These are phyloP conservation scores for Drosophila mulleri DNA, from an alignment of 2,888 invertebrate genomes.

Conservation along the genomic window DNA sequence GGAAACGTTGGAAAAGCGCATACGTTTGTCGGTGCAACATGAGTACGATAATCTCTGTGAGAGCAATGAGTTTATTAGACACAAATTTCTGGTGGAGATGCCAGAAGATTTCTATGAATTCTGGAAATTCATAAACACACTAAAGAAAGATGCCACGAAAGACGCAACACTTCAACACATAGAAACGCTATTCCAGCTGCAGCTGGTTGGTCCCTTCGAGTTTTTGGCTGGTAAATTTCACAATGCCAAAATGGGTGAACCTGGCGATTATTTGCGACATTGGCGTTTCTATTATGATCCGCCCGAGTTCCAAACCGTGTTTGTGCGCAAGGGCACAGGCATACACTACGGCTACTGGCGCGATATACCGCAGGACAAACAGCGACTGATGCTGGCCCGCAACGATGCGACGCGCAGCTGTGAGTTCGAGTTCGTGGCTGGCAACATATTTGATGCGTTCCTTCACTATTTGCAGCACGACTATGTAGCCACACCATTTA, in stretches of 20 bases:
- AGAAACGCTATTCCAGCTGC: constrained; percentile 88
- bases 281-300: constrained; percentile 98
- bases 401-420: constrained; percentile 90
- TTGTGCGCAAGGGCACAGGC: constrained; percentile 89
- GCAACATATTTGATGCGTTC: constrained; percentile 83
- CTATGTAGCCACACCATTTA: constrained; percentile 87
- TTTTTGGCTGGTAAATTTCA: constrained; percentile 89
- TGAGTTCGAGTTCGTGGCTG: constrained; percentile 89
- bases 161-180: constrained; percentile 87
- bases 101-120: constrained; percentile 95
- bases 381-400: constrained; percentile 90
- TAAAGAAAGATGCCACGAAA: constrained; percentile 85
- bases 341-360: constrained; percentile 96
- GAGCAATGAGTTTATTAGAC: constrained; percentile 87
- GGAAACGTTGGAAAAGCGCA: constrained; percentile 77
- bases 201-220: constrained; percentile 95
- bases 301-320: constrained; percentile 95
- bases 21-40: constrained; percentile 79
- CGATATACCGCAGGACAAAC: constrained; percentile 91
- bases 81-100: constrained; percentile 93
- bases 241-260: constrained; percentile 86
- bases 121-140: constrained; percentile 90
- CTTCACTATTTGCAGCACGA: constrained; percentile 82
- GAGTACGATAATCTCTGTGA: constrained; percentile 85
- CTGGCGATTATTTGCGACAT: constrained; percentile 90